phyloP scores from a whole-genome alignment of 2,888 invertebrate genomes.

The Dicroscelio sp. region DNA sequence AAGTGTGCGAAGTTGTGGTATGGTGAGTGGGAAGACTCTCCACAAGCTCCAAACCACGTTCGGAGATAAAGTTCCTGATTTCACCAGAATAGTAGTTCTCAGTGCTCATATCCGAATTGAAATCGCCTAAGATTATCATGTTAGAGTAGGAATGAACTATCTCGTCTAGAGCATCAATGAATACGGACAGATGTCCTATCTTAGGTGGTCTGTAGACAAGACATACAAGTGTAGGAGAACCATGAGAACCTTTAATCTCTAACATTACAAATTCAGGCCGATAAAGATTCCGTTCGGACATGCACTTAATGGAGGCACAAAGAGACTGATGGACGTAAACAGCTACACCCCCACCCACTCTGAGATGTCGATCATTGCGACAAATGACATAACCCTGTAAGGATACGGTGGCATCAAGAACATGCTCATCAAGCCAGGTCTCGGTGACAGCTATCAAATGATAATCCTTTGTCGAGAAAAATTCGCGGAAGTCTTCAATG shows the following conservation, averaged over 20 bases:
- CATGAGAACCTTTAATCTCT: too few relatives aligned
- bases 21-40: neutral
- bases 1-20: neutral
- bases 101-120: neutral
- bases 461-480: neutral
- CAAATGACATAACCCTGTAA: neutral
- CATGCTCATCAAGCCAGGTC: neutral
- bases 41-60: neutral
- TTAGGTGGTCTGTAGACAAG: constrained; percentile 1
- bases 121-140: neutral
- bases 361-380: neutral
- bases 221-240: too few relatives aligned
- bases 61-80: neutral
- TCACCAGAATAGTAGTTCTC: neutral
- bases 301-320: neutral
- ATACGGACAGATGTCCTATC: neutral
- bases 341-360: neutral
- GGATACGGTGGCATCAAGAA: neutral
- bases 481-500: neutral
- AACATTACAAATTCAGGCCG: neutral
- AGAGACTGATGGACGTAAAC: neutral
- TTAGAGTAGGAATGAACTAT: neutral
- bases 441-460: neutral
- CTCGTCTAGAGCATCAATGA: neutral
- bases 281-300: neutral